These are phyloP conservation scores for Hippasteria phrygiana DNA, from an alignment of 53 echinoderm and acorn worm species.

Conservation along the genomic window DNA sequence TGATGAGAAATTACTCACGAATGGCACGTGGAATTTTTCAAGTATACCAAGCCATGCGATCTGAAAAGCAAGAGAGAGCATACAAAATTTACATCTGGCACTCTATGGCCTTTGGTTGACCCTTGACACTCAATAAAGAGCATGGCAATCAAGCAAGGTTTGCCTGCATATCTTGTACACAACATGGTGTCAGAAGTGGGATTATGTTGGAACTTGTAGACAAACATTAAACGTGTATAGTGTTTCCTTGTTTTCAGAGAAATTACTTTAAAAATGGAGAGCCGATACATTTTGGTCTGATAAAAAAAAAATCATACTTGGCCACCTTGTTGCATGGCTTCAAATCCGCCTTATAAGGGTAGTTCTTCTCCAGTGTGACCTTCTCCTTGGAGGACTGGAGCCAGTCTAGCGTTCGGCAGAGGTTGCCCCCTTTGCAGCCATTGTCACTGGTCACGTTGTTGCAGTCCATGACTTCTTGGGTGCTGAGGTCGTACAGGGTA, in stretches of 20 bases:
- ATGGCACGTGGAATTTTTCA: slow-evolving; percentile 62
- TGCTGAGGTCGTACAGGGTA: slow-evolving; percentile 75
- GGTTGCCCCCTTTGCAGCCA: slow-evolving; percentile 85
- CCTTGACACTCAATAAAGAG: background rate
- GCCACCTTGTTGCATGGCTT: slow-evolving; percentile 59
- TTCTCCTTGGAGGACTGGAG: slow-evolving; percentile 70
- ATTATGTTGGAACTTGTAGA: too few species aligned
- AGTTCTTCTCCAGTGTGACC: slow-evolving; percentile 71
- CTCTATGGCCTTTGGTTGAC: background rate
- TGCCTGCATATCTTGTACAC: too few species aligned
- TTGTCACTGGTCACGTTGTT: slow-evolving; percentile 56
- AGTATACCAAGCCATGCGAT: slow-evolving; percentile 42
- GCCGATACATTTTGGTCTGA: too few species aligned
- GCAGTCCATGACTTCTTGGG: slow-evolving; percentile 91
- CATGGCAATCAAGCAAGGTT: too few species aligned
- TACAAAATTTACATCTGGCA: background rate
- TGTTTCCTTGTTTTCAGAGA: too few species aligned
- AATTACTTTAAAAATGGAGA: too few species aligned
- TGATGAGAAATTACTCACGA: too few species aligned
- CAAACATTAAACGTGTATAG: too few species aligned
- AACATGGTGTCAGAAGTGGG: too few species aligned
- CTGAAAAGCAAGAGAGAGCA: slow-evolving; percentile 28
- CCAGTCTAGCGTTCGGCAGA: slow-evolving; percentile 77
- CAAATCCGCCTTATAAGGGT: slow-evolving; percentile 75
- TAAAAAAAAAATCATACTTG: slow-evolving; percentile 59